phyloP scores from a whole-genome alignment of 2,113 vertebrate genomes.

The Tyto alba region DNA sequence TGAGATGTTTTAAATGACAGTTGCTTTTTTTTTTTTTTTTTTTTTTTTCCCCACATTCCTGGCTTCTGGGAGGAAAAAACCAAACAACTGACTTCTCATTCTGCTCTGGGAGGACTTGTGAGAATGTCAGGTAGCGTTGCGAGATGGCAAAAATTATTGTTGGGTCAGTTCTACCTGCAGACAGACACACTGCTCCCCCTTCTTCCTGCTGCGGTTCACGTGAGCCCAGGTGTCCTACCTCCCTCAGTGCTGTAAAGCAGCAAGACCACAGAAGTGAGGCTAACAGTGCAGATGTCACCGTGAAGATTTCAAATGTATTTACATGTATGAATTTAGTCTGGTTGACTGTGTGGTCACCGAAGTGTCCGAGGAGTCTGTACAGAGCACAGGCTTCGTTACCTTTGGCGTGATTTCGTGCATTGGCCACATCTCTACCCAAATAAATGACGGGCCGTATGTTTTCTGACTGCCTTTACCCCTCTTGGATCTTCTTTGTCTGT shows the following conservation, averaged over 20 bases:
- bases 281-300: not conserved
- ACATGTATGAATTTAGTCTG: conserved; percentile 59
- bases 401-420: conserved; percentile 74
- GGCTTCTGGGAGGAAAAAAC: not conserved
- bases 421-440: conserved; percentile 93
- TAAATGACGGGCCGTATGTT: conserved; percentile 78
- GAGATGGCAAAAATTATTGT: not conserved
- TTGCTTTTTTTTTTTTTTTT: not conserved
- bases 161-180: not conserved
- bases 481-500: conserved; percentile 79
- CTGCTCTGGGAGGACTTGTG: not conserved
- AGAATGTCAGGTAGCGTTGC: not conserved
- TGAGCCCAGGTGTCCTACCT: not conserved
- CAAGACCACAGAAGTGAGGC: not conserved
- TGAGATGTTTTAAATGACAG: not conserved
- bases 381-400: conserved; percentile 64
- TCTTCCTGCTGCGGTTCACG: not conserved
- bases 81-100: not conserved
- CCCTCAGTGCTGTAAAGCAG: not conserved
- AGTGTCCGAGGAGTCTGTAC: conserved; percentile 64
- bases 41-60: not conserved
- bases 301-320: not conserved
- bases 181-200: not conserved
- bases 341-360: conserved; percentile 66
- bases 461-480: conserved; percentile 72